Percentiles rank a stretch among this genome's conserved stretches.
Conservation (phyloP, 2,797 vertebrate genomes). For the Morus bassanus region DNA sequence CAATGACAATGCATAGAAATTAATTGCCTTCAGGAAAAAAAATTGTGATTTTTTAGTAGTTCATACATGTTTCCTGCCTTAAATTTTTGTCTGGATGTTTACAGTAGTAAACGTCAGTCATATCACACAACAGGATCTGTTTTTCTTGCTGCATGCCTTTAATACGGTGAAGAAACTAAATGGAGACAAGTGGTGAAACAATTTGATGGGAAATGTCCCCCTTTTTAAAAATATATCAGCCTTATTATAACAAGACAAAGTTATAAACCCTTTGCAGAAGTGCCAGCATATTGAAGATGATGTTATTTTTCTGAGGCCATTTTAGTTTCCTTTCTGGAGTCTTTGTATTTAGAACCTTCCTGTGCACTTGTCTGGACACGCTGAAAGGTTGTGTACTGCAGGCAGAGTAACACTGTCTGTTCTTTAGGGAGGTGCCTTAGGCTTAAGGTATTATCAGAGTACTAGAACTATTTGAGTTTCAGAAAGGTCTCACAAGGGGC, state of each 20-base stretch:
- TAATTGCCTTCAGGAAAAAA: background rate
- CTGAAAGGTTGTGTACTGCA: background rate
- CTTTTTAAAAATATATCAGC: background rate
- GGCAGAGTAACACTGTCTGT: background rate
- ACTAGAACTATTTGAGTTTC: background rate
- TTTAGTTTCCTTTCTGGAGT: background rate
- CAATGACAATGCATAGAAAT: background rate
- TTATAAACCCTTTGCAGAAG: background rate
- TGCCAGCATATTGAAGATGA: background rate
- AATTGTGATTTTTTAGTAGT: background rate
- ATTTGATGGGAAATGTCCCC: background rate
- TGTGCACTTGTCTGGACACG: background rate
- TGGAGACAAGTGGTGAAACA: background rate
- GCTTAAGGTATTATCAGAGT: background rate
- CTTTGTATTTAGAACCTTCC: background rate
- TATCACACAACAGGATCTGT: background rate
- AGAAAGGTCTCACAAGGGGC: background rate
- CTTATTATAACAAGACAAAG: background rate
- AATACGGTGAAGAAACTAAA: background rate
- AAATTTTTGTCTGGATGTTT: background rate
- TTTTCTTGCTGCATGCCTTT: background rate
- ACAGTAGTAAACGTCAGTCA: background rate
- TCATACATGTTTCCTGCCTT: background rate
- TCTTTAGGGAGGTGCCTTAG: background rate
- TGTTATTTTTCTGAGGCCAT: background rate